These are phyloP conservation scores for Pachycephus smyrnensis DNA, from an alignment of 2,888 invertebrate species.

Conservation along the genomic window DNA sequence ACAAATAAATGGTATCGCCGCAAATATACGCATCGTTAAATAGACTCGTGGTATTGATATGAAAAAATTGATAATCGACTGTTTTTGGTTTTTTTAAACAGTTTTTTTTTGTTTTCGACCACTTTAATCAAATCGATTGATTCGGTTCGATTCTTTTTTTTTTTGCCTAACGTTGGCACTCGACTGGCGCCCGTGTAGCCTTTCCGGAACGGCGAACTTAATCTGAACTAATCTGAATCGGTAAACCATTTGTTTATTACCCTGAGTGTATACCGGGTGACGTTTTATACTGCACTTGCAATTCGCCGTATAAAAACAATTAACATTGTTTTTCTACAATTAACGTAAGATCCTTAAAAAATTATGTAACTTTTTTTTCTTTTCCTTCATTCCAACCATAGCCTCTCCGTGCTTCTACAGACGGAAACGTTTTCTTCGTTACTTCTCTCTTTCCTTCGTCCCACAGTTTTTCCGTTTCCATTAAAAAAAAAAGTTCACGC, in stretches of 20 bases:
- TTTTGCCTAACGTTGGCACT: neutral
- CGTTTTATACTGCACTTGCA: neutral
- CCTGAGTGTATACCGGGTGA: neutral
- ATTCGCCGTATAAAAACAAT: too few relatives aligned
- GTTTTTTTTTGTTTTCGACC: neutral
- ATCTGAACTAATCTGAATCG: constrained; percentile 30
- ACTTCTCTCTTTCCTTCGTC: neutral
- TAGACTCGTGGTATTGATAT: neutral
- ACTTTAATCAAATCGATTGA: neutral
- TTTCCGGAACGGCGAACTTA: constrained; percentile 22
- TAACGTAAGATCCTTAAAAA: too few relatives aligned
- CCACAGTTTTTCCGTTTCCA: neutral
- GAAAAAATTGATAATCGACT: neutral
- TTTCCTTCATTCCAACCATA: neutral
- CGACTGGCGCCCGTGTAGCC: neutral
- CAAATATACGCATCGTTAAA: neutral
- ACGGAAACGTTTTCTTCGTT: neutral
- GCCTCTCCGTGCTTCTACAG: neutral
- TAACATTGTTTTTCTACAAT: too few relatives aligned
- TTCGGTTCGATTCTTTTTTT: neutral
- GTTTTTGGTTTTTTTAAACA: neutral
- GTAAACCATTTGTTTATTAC: constrained; percentile 26
- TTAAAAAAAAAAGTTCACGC: neutral
- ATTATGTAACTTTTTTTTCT: too few relatives aligned
- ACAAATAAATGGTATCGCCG: neutral